These are phyloP conservation scores for Hydrocynus forskahlii DNA, from an alignment of 2,797 vertebrate genomes.

Conservation along the genomic window DNA sequence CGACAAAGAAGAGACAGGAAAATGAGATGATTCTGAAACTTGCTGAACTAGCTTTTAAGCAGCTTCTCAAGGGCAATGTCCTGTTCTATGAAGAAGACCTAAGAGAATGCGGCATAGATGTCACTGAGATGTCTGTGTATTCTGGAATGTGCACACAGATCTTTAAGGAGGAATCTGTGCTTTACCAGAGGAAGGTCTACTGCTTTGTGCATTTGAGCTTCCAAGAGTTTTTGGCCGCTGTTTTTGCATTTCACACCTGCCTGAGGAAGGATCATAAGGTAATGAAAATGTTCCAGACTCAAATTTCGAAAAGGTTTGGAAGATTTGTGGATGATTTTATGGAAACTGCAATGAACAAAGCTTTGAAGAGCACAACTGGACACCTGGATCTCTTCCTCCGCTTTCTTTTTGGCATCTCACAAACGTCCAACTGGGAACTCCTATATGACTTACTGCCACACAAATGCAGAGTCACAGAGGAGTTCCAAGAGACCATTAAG, in stretches of 20 bases:
- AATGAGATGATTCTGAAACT: not conserved
- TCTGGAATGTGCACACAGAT: not conserved
- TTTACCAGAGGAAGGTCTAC: not conserved
- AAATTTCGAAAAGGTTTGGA: not conserved
- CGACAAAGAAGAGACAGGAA: not conserved
- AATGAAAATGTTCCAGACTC: not conserved
- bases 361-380: not conserved
- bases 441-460: not conserved
- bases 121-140: not conserved
- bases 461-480: not conserved
- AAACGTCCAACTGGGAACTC: not conserved
- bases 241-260: not conserved
- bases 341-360: not conserved
- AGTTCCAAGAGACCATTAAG: not conserved
- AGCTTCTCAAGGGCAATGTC: not conserved
- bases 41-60: not conserved
- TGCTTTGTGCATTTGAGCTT: slow-evolving; percentile 1
- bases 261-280: not conserved
- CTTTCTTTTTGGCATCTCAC: not conserved
- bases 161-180: not conserved
- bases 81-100: not conserved
- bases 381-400: too few species aligned
- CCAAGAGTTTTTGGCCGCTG: not conserved
- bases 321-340: not conserved
- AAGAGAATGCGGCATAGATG: not conserved